Evolutionary conservation across 2,888 invertebrate species (phyloP).

Genomic region (Platycheirus rosarum): DNA sequence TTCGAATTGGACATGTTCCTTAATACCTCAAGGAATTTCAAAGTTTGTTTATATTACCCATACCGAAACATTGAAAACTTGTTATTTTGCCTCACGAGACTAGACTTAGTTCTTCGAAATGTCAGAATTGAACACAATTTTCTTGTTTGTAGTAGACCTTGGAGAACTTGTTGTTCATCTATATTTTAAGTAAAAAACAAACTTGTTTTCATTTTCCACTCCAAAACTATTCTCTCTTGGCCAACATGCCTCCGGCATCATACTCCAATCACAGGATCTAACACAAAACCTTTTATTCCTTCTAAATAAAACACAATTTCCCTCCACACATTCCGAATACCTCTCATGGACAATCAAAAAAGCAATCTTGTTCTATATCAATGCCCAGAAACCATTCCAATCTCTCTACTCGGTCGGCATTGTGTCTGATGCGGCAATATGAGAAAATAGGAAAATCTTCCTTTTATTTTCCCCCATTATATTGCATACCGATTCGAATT

Average conservation of each 20-base stretch:
- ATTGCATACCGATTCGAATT: constrained; percentile 31
- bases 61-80: too few relatives aligned
- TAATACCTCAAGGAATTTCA: too few relatives aligned
- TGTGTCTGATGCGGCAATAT: neutral
- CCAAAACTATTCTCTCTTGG: neutral
- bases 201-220: neutral
- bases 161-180: too few relatives aligned
- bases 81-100: too few relatives aligned
- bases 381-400: constrained; percentile 14
- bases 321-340: constrained; percentile 1
- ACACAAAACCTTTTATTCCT: neutral
- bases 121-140: too few relatives aligned
- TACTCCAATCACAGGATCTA: neutral
- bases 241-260: neutral
- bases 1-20: too few relatives aligned
- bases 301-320: neutral
- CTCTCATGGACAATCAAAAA: constrained; percentile 1
- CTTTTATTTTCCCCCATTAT: constrained; percentile 3
- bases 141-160: too few relatives aligned
- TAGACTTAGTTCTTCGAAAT: too few relatives aligned
- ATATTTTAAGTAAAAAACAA: too few relatives aligned
- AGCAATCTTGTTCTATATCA: neutral
- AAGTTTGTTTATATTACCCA: too few relatives aligned
- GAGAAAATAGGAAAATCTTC: neutral
- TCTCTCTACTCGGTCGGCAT: constrained; percentile 6